A percentile compares a stretch with the other conserved stretches of the same genome.
Evolutionary conservation across 2,113 vertebrate species (phyloP).

Genomic region (Suncus etruscus): DNA sequence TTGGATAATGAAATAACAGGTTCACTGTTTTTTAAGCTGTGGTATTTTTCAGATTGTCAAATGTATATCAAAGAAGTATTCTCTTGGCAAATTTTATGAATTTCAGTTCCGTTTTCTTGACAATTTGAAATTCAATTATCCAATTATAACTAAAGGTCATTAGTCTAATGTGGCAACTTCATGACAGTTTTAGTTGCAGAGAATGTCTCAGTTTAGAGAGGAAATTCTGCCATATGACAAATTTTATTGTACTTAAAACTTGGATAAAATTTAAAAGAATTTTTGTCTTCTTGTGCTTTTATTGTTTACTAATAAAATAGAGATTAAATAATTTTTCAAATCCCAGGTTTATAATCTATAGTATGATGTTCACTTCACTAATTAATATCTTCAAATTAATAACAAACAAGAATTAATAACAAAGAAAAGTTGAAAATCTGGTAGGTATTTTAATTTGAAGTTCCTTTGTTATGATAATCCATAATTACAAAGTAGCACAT

Average conservation of each 20-base stretch:
- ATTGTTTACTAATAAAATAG: slow-evolving; percentile 56
- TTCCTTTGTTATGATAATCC: not conserved
- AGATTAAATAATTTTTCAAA: slow-evolving; percentile 17
- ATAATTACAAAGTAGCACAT: slow-evolving; percentile 7
- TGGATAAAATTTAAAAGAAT: slow-evolving; percentile 12
- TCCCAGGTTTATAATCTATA: not conserved
- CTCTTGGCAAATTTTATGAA: slow-evolving; percentile 74
- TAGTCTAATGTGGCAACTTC: slow-evolving; percentile 70
- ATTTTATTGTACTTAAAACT: slow-evolving; percentile 43
- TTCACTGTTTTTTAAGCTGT: slow-evolving; percentile 53
- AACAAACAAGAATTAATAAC: not conserved
- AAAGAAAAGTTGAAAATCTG: slow-evolving; percentile 14
- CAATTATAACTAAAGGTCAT: slow-evolving; percentile 80
- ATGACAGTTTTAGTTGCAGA: slow-evolving; percentile 53
- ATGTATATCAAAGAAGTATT: slow-evolving; percentile 67
- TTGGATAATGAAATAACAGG: slow-evolving; percentile 47
- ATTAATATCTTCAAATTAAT: slow-evolving; percentile 51
- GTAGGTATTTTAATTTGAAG: slow-evolving; percentile 36
- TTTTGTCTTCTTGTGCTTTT: slow-evolving; percentile 46
- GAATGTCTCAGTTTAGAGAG: slow-evolving; percentile 61
- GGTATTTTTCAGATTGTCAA: slow-evolving; percentile 79
- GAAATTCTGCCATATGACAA: slow-evolving; percentile 61
- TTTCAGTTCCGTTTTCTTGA: slow-evolving; percentile 74
- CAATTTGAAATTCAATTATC: slow-evolving; percentile 77
- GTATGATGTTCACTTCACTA: slow-evolving; percentile 10